Evolutionary conservation across 2,113 vertebrate species (phyloP), one percentile per base, ranked within the genome.

Genomic region (Butorides virescens): DNA sequence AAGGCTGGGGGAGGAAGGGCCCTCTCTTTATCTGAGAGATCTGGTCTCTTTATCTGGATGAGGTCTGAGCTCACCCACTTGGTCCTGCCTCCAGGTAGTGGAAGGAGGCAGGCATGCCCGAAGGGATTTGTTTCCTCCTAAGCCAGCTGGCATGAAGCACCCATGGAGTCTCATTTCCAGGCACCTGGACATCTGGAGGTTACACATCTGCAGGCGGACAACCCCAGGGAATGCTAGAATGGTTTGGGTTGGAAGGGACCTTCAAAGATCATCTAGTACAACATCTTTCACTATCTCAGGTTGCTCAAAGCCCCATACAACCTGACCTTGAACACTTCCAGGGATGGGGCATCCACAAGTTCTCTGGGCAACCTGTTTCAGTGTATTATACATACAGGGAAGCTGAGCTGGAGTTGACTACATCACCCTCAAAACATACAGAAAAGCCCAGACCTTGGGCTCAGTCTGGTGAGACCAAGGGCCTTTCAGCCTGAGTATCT

Each of bases 151-250:
- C 47, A 32, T 11, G 32, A 81, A 81, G 52, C 18, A 74, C 8
- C 27, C 13, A 11, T 9, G 22, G 32, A 75, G 23, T 26, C 47
- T 58, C 39, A 37, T 74, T 61, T 49, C n/a, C 52, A 85, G 42
- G 11, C 17, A 75, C 5, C 22, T 26, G 32, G 52, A n/a, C 63
- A 56, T 19, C 27, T 0, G 0, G 34, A 52, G 25, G 22, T 73
- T 83, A 59, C 9, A 18, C 2, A 65, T 13, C 49, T 62, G 59
- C 23, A 37, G 2, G 2, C 0, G 0, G 39, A 68, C 34, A 83
- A 44, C 37, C 37, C 13, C 1, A 1, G 29, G 15, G 6, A 61
- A 82, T 61, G 22, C 56, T 1, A 18, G 53, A 80, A 42, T n/a
- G 18, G 25, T 30, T 71, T 36, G 22, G 10, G 5, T 37, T 73